Base-by-base conservation (phyloP, 1,140 invertebrate genomes). In the Hyles vespertilio region DNA sequence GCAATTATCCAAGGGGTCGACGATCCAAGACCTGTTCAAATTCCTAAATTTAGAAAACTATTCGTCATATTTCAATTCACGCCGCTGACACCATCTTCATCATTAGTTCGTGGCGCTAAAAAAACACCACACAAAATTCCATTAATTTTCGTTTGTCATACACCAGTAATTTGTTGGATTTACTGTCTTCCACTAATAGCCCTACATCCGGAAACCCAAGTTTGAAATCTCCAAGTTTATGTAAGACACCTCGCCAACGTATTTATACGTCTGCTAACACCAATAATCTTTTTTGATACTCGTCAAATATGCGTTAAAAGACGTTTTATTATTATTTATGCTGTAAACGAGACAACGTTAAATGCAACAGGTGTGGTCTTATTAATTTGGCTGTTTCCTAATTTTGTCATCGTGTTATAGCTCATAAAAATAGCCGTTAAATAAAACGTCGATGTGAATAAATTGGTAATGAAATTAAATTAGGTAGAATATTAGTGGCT, bases 71-170 rank as follows among this genome's bases (percentile, higher is more conserved):
- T 72, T 76, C 72, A 68, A 72, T 62, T 64, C 55, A 51, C 54
- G 74, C 56, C 54, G 74, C 56, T 80, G 82, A 83, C 82, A 81
- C 77, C 67, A 77, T 74, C 65, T 69, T 48, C 67, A 79, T 84
- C 79, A 81, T 82, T 81, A 83, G 73, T 53, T 60, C 64, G 70
- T 54, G 56, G 61, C 67, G 63, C 62, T 74, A 84, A 81, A 79
- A 77, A 79, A 65, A 59, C 45, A 59, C 65, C 57, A 10, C 58
- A 54, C 71, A 67, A 73, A 78, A 76, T 56, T 63, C 73, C 81
- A 85, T 87, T 80, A 85, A 86, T 88, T 78, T 84, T 77, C 79
- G 67, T 84, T 79, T 86, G 81, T 86, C 77, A 81, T 81, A 84
- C 72, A 56, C 70, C 60, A 72, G 78, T 86, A 88, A 86, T 86